Base-by-base conservation (phyloP, 2,113 vertebrate species). In the Pangasianodon hypophthalmus region DNA sequence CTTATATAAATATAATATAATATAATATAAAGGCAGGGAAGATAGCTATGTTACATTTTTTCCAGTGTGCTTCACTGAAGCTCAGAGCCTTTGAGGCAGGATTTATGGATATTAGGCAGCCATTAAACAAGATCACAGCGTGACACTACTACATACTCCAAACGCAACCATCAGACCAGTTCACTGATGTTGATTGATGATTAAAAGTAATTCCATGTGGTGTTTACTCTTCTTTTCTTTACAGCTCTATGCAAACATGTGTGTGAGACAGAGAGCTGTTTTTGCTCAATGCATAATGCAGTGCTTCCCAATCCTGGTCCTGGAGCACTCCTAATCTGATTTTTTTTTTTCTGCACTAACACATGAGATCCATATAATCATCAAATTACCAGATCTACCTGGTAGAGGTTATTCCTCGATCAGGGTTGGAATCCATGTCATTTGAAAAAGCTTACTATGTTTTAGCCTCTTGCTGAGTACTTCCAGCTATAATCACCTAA, bases 91-190 rank as follows among this genome's bases (percentile, higher is more conserved):
- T 29, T 80, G 84, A 87, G 21, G 32, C 52, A 58, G 32, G 18
- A 9, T 82, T n/a, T 52, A 41, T 56, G 52, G 52, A 75, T n/a
- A 75, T 60, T 32, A 86, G 48, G 14, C 37, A 75, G 60, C 52
- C 79, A 79, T 80, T 67, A 88, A 69, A 84, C 71, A 46, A 62
- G 86, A 79, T 88, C 90, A 50, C 89, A 85, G 90, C 73, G 69
- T 81, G 87, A 81, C 75, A 82, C 58, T 24, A 50, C 60, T 73
- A 46, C 46, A 86, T 77, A n/a, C 41, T 58, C 86, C 41, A 73
- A 71, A 87, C 50, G 37, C 86, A 83, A 60, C 29, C 56, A 44
- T 41, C 48, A 58, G 32, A 48, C 64, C 37, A 81, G 37, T 41
- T 26, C 56, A 54, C 46, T 73, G 71, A 50, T 77, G 64, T 37